These are phyloP conservation scores for Trinorchestia longiramus DNA, from an alignment of 1,140 invertebrate genomes.

Conservation along the genomic window DNA sequence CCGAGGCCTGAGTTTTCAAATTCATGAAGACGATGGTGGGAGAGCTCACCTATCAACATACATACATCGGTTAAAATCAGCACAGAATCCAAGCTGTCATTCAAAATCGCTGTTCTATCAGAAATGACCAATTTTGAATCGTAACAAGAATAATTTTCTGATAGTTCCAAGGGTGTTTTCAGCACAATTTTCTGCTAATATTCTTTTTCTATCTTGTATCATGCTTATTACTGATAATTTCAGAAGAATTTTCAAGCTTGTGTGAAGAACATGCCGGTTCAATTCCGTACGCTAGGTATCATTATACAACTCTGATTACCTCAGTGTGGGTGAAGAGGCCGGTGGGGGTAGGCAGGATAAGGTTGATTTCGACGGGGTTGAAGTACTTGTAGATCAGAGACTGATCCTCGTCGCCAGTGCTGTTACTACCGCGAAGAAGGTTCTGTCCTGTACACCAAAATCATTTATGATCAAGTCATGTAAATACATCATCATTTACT, in stretches of 20 bases:
- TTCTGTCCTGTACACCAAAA: not conserved
- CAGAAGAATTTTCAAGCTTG: not conserved
- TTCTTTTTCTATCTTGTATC: too few relatives aligned
- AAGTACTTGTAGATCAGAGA: conserved; percentile 6
- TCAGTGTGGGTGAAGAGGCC: conserved; percentile 42
- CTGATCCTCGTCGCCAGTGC: not conserved
- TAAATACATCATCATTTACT: not conserved
- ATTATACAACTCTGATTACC: not conserved
- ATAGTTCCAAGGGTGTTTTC: not conserved
- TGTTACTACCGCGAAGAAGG: not conserved
- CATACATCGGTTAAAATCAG: not conserved
- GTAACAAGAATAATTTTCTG: not conserved
- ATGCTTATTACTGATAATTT: not conserved
- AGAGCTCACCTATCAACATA: conserved; percentile 19
- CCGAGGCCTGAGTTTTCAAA: not conserved
- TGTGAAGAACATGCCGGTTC: not conserved
- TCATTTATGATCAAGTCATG: not conserved
- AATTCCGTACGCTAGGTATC: not conserved
- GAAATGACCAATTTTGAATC: not conserved
- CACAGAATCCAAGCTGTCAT: not conserved
- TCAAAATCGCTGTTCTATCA: not conserved
- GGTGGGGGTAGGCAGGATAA: conserved; percentile 17
- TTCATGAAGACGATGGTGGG: conserved; percentile 10
- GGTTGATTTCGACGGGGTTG: conserved; percentile 32
- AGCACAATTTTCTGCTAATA: not conserved